A percentile compares a stretch with the other conserved stretches of the same genome.
Evolutionary conservation across 2,888 invertebrate genomes (phyloP).

Genomic region (Pharmacophagus antenor): DNA sequence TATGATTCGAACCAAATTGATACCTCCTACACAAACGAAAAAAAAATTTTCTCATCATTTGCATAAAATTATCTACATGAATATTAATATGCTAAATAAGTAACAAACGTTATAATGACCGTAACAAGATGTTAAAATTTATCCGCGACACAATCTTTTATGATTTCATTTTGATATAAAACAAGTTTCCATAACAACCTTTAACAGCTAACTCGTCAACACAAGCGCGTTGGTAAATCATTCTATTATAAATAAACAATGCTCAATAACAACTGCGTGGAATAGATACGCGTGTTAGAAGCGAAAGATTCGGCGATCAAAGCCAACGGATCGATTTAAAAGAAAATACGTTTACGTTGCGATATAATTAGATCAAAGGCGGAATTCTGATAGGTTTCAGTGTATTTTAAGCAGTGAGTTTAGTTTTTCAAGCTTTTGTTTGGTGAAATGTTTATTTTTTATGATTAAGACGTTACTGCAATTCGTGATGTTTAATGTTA

Average conservation of each 20-base stretch:
- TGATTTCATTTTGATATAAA: not conserved
- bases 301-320: slow-evolving; percentile 56
- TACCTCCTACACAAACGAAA: no score
- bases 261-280: slow-evolving; percentile 22
- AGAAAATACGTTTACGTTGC: slow-evolving; percentile 40
- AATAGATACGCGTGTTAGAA: slow-evolving; percentile 34
- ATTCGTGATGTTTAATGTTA: no score
- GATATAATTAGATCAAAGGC: slow-evolving; percentile 61
- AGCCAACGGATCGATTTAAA: slow-evolving; percentile 51
- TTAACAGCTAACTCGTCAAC: slow-evolving; percentile 36
- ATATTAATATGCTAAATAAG: no score
- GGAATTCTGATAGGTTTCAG: slow-evolving; percentile 12
- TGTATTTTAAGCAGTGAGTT: slow-evolving; percentile 27
- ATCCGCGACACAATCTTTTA: not conserved
- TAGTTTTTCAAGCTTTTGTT: slow-evolving; percentile 14
- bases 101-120: no score
- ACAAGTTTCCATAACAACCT: not conserved
- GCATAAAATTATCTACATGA: no score
- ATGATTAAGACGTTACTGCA: not conserved
- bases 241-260: slow-evolving; percentile 17
- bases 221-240: slow-evolving; percentile 16
- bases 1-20: no score
- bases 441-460: slow-evolving; percentile 5
- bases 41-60: no score
- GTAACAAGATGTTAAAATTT: no score